Base-by-base conservation (phyloP, 2,888 invertebrate species). In the Caenorhabditis drosophilae region DNA sequence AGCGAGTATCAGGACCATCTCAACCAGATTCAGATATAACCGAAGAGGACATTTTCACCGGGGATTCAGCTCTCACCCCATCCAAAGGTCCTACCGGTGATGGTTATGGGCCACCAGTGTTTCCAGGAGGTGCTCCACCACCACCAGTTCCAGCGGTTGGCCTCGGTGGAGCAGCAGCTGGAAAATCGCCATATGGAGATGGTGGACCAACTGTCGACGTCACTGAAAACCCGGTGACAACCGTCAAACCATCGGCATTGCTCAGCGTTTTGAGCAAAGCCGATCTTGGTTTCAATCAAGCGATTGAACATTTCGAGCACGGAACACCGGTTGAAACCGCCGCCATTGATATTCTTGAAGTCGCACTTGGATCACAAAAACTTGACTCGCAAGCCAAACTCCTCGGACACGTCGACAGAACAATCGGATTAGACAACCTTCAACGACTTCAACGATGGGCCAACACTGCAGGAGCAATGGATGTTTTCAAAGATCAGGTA, bases 401-500 rank as follows among this genome's bases (percentile, higher is more conserved):
- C 34, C 67, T 82, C 36, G 76, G 79, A 18, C 82, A 82, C 47
- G 82, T 82, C 9, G 82, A 82, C 61, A 67, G 82, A 48, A 80
- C 82, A 12, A 75, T 82, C 50, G 82, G 82, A 42, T 67, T 82
- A 46, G 82, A 82, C 52, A 82, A 82, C 54, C 66, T 82, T 12
- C 82, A 82, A 34, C 64, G 82, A 42, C 55, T 82, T n/a, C 82
- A 82, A 48, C 56, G 81, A 46, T 82, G 81, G 82, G 82, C 82
- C 23, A 82, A 82, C 64, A 82, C 82, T 35, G 82, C 81, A 23
- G 82, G 82, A 51, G 81, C 82, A n/a, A 61, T 82, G 57, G 82
- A 82, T 50, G 66, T 80, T 42, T 72, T 82, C 53, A 82, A 82
- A 54, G 82, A 82, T 61, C 79, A 82, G 75, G 81, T 79, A 42